Evolutionary conservation across 2,113 vertebrate species (phyloP).

Genomic region (Hoplias malabaricus): DNA sequence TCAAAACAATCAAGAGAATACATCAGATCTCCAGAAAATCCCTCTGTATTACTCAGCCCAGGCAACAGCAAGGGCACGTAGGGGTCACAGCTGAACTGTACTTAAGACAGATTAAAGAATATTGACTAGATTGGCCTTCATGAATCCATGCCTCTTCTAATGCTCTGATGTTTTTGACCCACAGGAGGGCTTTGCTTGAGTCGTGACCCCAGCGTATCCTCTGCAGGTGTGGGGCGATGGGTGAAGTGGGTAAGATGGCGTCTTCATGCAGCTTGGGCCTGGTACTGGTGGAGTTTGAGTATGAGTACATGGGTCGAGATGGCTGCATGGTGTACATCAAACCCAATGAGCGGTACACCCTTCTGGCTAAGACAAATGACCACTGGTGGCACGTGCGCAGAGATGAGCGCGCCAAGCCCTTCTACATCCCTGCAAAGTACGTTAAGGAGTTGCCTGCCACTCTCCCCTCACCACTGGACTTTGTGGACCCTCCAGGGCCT

Average conservation of each 20-base stretch:
- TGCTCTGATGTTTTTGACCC: slow-evolving; percentile 31
- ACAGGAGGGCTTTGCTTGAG: slow-evolving; percentile 46
- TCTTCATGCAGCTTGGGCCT: slow-evolving; percentile 71
- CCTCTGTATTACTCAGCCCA: neutral
- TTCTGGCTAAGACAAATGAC: slow-evolving; percentile 85
- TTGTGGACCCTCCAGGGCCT: slow-evolving; percentile 43
- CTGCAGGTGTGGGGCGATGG: slow-evolving; percentile 25
- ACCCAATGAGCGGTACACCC: slow-evolving; percentile 88
- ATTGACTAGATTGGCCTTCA: neutral
- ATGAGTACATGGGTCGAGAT: slow-evolving; percentile 84
- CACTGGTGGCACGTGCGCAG: slow-evolving; percentile 93
- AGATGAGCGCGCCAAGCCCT: slow-evolving; percentile 74
- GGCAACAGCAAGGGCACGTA: neutral
- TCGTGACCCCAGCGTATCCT: slow-evolving; percentile 57
- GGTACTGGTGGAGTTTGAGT: slow-evolving; percentile 89
- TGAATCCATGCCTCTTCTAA: slow-evolving; percentile 12
- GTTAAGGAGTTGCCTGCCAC: slow-evolving; percentile 82
- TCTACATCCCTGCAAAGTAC: slow-evolving; percentile 93
- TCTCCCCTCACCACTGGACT: slow-evolving; percentile 64
- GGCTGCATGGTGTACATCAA: slow-evolving; percentile 84
- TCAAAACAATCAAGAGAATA: neutral
- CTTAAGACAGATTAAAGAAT: neutral
- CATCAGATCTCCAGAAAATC: neutral
- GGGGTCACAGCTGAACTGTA: neutral
- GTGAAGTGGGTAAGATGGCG: slow-evolving; percentile 45